Percentiles rank a stretch among this genome's conserved stretches.
Evolutionary conservation across 2,797 vertebrate species (phyloP).

Genomic region (Smutsia temminckii): DNA sequence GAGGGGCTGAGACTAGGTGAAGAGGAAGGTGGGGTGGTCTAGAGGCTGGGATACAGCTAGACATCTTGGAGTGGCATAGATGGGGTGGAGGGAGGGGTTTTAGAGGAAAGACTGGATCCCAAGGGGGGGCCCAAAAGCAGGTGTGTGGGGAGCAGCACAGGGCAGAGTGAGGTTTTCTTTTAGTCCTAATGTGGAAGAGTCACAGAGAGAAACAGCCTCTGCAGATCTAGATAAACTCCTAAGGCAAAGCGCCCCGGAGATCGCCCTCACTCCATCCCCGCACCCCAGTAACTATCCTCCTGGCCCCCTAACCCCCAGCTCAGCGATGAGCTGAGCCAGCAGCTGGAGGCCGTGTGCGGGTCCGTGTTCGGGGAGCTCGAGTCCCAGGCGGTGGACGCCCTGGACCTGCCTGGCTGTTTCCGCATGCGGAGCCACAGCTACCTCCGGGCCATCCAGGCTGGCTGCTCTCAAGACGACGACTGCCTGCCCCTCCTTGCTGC

Average conservation of each 20-base stretch:
- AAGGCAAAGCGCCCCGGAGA: background rate
- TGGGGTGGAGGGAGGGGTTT: background rate
- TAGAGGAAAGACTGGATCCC: background rate
- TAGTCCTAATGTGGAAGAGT: background rate
- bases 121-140: background rate
- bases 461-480: slow-evolving; percentile 98
- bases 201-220: background rate
- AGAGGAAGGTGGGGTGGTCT: background rate
- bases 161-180: background rate
- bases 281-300: background rate
- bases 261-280: background rate
- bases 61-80: background rate
- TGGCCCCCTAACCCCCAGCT: slow-evolving; percentile 84
- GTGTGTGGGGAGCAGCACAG: background rate
- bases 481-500: slow-evolving; percentile 97
- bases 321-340: slow-evolving; percentile 94
- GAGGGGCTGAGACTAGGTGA: background rate
- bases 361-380: slow-evolving; percentile 97
- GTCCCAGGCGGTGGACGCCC: slow-evolving; percentile 96
- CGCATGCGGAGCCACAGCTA: slow-evolving; percentile 99
- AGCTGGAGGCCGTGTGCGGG: slow-evolving; percentile 95
- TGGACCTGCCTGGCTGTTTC: slow-evolving; percentile 98
- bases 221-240: background rate
- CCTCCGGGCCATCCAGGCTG: slow-evolving; percentile 98
- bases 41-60: background rate